These are phyloP conservation scores for Rhadina sibilatrix DNA, from an alignment of 2,113 vertebrate species.

Conservation along the genomic window DNA sequence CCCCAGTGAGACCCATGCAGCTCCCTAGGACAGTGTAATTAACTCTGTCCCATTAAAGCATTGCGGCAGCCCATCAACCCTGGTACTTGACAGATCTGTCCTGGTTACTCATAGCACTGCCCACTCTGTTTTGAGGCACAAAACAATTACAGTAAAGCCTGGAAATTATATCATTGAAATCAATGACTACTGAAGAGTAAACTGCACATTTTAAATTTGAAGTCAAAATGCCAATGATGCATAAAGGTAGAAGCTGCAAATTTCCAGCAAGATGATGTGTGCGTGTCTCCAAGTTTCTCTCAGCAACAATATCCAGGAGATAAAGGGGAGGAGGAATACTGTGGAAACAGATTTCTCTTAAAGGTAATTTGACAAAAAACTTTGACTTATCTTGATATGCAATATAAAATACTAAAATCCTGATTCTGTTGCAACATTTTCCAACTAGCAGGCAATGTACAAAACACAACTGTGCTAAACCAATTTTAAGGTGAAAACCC, in stretches of 20 bases:
- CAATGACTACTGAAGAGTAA: neutral
- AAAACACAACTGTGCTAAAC: neutral
- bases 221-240: neutral
- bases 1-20: neutral
- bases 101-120: neutral
- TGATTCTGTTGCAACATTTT: neutral
- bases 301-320: neutral
- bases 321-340: neutral
- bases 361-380: neutral
- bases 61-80: neutral
- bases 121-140: neutral
- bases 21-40: neutral
- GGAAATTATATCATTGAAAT: neutral
- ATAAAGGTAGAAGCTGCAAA: neutral
- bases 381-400: neutral
- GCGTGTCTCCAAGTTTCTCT: neutral
- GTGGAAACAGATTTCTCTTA: neutral
- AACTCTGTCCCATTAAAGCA: slow-evolving; percentile 17
- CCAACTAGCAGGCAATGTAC: neutral
- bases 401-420: neutral
- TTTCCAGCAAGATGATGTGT: neutral
- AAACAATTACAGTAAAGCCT: neutral
- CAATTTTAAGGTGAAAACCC: neutral
- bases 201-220: neutral
- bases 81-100: neutral